phyloP scores from a whole-genome alignment of 2,113 vertebrate species.

The Solenodon paradoxus region DNA sequence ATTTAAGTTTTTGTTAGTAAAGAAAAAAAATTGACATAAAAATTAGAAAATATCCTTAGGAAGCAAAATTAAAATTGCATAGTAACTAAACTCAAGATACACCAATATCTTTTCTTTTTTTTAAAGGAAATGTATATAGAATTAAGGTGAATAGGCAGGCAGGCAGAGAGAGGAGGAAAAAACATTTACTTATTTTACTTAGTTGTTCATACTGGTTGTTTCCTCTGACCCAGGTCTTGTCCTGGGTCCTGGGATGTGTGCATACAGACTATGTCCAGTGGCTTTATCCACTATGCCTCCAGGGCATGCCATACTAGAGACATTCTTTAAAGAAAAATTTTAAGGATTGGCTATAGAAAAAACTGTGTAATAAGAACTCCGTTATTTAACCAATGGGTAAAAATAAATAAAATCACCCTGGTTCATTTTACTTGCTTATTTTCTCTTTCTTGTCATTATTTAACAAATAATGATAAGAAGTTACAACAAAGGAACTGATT shows the following conservation, averaged over 20 bases:
- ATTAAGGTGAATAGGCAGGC: too few species aligned
- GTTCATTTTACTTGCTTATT: constrained; percentile 9
- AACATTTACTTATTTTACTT: too few species aligned
- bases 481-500: background rate
- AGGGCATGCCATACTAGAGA: too few species aligned
- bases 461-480: background rate
- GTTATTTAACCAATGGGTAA: background rate
- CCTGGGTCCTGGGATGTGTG: too few species aligned
- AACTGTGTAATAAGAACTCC: background rate
- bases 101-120: too few species aligned
- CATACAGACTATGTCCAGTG: too few species aligned
- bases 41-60: background rate
- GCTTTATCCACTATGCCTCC: too few species aligned
- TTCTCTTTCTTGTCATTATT: constrained; percentile 35
- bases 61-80: constrained; percentile 40
- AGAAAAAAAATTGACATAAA: background rate
- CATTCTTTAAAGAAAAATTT: background rate
- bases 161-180: too few species aligned
- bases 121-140: too few species aligned
- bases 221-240: too few species aligned
- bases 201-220: too few species aligned
- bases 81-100: constrained; percentile 10
- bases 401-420: background rate
- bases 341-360: background rate
- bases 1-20: constrained; percentile 44